Evolutionary conservation across 2,888 invertebrate species (phyloP).

Genomic region (Galerucella pusilla): DNA sequence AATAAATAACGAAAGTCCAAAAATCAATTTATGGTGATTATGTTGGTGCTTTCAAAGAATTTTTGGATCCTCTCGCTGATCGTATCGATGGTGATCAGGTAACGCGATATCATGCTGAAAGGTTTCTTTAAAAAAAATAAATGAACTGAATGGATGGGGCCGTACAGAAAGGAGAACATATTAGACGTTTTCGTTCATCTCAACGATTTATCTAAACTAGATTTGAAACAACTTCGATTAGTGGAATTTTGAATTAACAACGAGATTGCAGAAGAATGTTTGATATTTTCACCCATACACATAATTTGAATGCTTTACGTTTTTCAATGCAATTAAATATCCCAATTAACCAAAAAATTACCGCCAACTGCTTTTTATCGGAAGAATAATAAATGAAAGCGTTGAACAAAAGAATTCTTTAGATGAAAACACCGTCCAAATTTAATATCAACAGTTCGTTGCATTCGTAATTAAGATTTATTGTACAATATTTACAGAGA

Average conservation of each 20-base stretch:
- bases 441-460: slow-evolving; percentile 46
- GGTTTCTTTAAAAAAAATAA: slow-evolving; percentile 49
- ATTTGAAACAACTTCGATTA: slow-evolving; percentile 1
- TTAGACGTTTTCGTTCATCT: not conserved
- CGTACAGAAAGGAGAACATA: not conserved
- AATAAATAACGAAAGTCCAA: slow-evolving; percentile 60
- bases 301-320: too few relatives aligned
- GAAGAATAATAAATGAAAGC: not conserved
- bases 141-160: slow-evolving; percentile 39
- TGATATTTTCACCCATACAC: too few relatives aligned
- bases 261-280: not conserved
- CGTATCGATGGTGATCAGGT: slow-evolving; percentile 52
- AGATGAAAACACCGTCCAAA: slow-evolving; percentile 19
- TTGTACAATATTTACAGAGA: slow-evolving; percentile 35
- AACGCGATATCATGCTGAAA: slow-evolving; percentile 48
- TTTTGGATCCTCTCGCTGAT: slow-evolving; percentile 47
- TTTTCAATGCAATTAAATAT: too few relatives aligned
- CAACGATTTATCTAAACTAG: not conserved
- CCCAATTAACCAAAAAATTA: not conserved
- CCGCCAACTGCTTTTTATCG: not conserved
- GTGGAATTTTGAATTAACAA: slow-evolving; percentile 6
- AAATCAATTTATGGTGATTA: slow-evolving; percentile 63
- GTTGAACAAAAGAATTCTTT: not conserved
- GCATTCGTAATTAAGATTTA: slow-evolving; percentile 51
- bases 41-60: slow-evolving; percentile 52